Base-by-base conservation (phyloP, 2,113 vertebrate genomes). In the Anolis carolinensis region DNA sequence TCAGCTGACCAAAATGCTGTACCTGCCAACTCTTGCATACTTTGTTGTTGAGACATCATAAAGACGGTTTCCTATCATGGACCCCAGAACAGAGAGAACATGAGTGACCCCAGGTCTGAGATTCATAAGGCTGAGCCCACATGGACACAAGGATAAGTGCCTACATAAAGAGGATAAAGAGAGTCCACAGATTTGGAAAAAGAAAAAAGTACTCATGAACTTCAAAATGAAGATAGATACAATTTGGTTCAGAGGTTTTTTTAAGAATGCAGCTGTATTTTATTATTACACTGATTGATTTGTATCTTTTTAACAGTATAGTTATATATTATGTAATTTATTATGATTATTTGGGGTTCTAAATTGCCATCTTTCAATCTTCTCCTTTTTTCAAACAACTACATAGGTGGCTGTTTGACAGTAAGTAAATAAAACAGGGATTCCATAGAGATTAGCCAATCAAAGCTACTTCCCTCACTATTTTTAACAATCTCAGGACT, bases 401-500 rank as follows among this genome's bases (percentile, higher is more conserved):
- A 67, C 44, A 34, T 52, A 7, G 39, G 21, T 11, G 55, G 11
- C 30, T 32, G 27, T 20, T 20, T 78, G 48, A 55, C 52, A 76
- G 16, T 76, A 76, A 55, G 36, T 67, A 81, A 81, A 81, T 30
- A 65, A 39, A 81, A 62, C 6, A 77, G 27, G 27, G 50, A 76
- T 82, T 76, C 2, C 4, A 1, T 20, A 84, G 62, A 34, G 23
- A 44, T 59, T 63, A 18, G 36, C n/a, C n/a, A 67, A 50, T 44
- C 36, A 72, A 20, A 59, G 70, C 7, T 5, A n/a, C 36, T 30
- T 78, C 75, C 14, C 7, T 39, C 78, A 30, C 8, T 44, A 44
- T 67, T 81, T 87, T 87, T 32, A 77, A 25, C 18, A 67, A 34
- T 62, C 80, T 79, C 77, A 79, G 65, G 44, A 39, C 1, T 27